Conservation (phyloP, 2,113 vertebrate species). For the Cricetomys ansorgei region DNA sequence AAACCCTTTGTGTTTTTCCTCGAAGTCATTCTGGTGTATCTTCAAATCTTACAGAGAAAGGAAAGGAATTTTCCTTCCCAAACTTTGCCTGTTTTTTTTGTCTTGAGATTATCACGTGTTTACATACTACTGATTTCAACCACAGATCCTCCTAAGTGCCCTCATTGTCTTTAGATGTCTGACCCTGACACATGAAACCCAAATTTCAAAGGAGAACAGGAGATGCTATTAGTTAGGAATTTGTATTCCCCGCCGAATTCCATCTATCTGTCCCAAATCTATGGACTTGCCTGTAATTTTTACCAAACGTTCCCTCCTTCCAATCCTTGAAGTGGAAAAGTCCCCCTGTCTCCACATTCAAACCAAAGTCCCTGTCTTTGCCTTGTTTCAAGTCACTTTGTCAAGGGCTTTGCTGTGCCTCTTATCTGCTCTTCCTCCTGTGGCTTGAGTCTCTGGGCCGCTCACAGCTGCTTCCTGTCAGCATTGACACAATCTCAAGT, state of each 20-base stretch:
- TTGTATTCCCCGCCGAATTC: too few relatives aligned
- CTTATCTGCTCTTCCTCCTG: neutral
- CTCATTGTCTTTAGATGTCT: neutral
- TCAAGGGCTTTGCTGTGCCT: neutral
- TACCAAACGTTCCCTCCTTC: neutral
- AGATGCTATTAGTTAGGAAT: neutral
- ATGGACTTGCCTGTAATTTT: neutral
- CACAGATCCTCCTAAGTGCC: neutral
- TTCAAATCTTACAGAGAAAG: neutral
- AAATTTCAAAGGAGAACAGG: neutral
- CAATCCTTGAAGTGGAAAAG: neutral
- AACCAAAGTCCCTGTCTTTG: neutral
- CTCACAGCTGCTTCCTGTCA: neutral
- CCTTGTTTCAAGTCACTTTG: neutral
- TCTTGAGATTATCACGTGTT: neutral
- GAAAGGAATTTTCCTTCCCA: neutral
- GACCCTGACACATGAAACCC: neutral
- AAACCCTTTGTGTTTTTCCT: neutral
- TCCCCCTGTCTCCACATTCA: too few relatives aligned
- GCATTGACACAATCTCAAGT: neutral
- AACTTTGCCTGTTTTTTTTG: constrained; percentile 19
- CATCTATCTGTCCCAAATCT: neutral
- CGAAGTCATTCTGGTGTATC: neutral
- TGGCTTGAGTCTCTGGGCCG: neutral
- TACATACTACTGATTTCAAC: neutral